Evolutionary conservation across 2,113 vertebrate species (phyloP), one percentile per base, ranked within the genome.

Genomic region (Bos indicus): DNA sequence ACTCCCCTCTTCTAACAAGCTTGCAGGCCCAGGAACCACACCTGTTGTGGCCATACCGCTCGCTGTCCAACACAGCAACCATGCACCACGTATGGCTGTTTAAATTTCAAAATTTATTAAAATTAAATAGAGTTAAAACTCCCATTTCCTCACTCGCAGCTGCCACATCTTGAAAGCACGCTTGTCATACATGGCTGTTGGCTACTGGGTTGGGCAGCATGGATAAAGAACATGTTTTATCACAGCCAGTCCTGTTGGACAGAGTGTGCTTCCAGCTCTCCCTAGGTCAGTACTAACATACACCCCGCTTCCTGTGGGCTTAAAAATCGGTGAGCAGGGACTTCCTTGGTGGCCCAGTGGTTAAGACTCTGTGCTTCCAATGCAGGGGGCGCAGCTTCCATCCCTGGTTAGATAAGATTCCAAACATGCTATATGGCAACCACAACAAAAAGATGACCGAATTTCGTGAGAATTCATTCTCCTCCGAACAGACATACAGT

Each of bases 11-110:
- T 88, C 62, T 54, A 84, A 52, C 74, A 36, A 51, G 56, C 40
- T 23, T 40, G 23, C 28, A 40, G n/a, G n/a, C n/a, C n/a, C n/a
- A 40, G 67, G 67, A 71, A 40, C 19, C n/a, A 12, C 67, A 71
- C n/a, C 67, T 12, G 6, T 3, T 19, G 0, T 12, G 67, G n/a
- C n/a, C 67, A 4, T 6, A 1, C 40, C 21, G 28, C 25, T 43
- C 30, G 26, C 51, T 40, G 4, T 17, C 23, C 52, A n/a, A 1
- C 11, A 7, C 16, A 43, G 12, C 16, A 71, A 30, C 59, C 43
- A 10, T 15, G 59, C n/a, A 28, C 28, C 26, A 28, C 36, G 17
- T 4, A 5, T 2, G 60, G 36, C 46, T 59, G 28, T 60, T 74
- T 52, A 74, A 17, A 33, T 82, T 36, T 82, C 21, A 71, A 80